Base-by-base conservation (phyloP, 2,797 vertebrate genomes). In the Neostethus bicornis region DNA sequence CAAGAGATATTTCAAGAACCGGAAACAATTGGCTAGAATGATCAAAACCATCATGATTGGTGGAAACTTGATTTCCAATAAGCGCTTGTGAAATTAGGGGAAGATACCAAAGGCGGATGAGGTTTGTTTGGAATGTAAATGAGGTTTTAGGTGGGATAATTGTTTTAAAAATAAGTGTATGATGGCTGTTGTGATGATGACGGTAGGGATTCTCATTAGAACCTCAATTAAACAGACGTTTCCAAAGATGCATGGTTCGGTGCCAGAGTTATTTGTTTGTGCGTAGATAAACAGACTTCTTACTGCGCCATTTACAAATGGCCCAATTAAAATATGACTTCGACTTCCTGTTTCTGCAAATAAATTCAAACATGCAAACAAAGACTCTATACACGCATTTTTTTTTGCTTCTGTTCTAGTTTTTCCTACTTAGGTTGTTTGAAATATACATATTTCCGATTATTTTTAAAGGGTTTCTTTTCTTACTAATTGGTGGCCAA, bases 181-280 rank as follows among this genome's bases (percentile, higher is more conserved):
- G 38, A 31, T 44, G 43, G 49, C 32, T 70, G 66, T 54, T 41
- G 4, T 66, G 57, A 58, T 54, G 56, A 11, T 51, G 39, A 41
- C 31, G 47, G 52, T 60, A 46, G 66, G 71, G 62, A 52, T 79
- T 75, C 71, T 86, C 67, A 80, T 86, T 86, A 86, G 77, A 86
- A 80, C 82, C 69, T 71, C 73, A 86, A 84, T 87, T 84, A 80
- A 85, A 73, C 71, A 75, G 75, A 77, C 74, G 78, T 74, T 79
- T 83, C 73, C 20, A 80, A 85, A 79, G 79, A 75, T 56, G 37
- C 44, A 53, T 38, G 62, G 70, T 83, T 81, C 70, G 70, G 56
- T 54, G 75, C 65, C 76, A 81, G 61, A 79, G 52, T 85, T 69
- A 88, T 87, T 84, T 83, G 81, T 84, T 81, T 80, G 48, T 11